Percentiles rank a stretch among this genome's conserved stretches.
These are phyloP conservation scores for Tetrapedia diversipes DNA, from an alignment of 2,888 invertebrate species.

Conservation along the genomic window DNA sequence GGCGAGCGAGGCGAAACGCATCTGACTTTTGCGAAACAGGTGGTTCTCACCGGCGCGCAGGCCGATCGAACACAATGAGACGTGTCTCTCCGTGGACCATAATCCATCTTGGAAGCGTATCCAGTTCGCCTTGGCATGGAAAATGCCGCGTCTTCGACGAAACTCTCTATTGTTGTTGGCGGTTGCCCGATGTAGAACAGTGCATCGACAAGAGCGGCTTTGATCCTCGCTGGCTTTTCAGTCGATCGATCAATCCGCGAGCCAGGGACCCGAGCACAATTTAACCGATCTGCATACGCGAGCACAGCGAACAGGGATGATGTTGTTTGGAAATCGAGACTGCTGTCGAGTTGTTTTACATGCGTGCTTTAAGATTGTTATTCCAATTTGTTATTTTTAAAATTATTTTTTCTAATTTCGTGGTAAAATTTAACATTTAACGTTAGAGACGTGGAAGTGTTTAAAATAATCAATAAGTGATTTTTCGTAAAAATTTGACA, in stretches of 20 bases:
- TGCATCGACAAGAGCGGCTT: conserved; percentile 46
- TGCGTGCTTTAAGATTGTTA: no score
- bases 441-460: no score
- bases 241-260: conserved; percentile 16
- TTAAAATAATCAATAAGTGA: no score
- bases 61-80: conserved; percentile 74
- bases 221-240: conserved; percentile 23
- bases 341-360: background rate
- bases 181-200: conserved; percentile 59
- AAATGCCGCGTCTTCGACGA: conserved; percentile 76
- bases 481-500: no score
- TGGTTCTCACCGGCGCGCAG: conserved; percentile 72
- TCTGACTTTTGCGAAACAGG: conserved; percentile 77
- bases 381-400: no score
- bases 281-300: conserved; percentile 36
- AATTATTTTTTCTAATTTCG: no score
- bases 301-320: no score
- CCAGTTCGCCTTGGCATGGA: conserved; percentile 81
- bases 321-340: no score
- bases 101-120: conserved; percentile 76
- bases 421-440: no score
- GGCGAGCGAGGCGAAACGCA: conserved; percentile 33
- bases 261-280: conserved; percentile 39
- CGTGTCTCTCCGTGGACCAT: conserved; percentile 75
- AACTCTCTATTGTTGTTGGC: conserved; percentile 66